Evolutionary conservation across 2,113 vertebrate genomes (phyloP).

Genomic region (Rhinolophus sinicus): DNA sequence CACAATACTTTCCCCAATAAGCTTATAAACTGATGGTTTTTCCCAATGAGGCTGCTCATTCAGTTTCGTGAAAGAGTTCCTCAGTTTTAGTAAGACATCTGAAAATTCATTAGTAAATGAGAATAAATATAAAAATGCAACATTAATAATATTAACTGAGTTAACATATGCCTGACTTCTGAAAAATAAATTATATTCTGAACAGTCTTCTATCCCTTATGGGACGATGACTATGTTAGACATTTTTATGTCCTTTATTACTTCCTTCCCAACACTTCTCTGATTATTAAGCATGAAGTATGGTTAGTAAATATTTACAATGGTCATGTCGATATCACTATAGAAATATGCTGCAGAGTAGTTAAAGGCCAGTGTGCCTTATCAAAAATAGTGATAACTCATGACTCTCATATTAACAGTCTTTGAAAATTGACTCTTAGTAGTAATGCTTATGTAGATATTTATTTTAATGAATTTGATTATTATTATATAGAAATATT

Average conservation of each 20-base stretch:
- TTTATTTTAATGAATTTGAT: background rate
- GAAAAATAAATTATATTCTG: background rate
- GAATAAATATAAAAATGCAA: constrained; percentile 1
- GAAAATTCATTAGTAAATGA: constrained; percentile 10
- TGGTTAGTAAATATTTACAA: background rate
- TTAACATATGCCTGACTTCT: background rate
- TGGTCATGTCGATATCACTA: background rate
- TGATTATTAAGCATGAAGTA: background rate
- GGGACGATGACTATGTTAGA: background rate
- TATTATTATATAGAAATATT: background rate
- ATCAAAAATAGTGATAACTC: background rate
- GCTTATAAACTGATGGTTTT: constrained; percentile 39
- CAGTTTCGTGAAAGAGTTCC: constrained; percentile 28
- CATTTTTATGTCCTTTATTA: background rate
- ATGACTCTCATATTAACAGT: background rate
- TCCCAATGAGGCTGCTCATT: background rate
- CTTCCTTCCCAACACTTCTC: background rate
- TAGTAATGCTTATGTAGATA: background rate
- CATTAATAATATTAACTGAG: background rate
- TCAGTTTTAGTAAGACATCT: constrained; percentile 16
- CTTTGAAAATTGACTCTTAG: background rate
- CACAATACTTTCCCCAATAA: background rate
- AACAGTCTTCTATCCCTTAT: background rate
- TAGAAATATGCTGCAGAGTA: background rate
- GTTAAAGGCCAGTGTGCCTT: background rate